Percentiles rank a stretch among this genome's conserved stretches.
phyloP scores from a whole-genome alignment of 2,888 invertebrate genomes.

The Thyatira batis region DNA sequence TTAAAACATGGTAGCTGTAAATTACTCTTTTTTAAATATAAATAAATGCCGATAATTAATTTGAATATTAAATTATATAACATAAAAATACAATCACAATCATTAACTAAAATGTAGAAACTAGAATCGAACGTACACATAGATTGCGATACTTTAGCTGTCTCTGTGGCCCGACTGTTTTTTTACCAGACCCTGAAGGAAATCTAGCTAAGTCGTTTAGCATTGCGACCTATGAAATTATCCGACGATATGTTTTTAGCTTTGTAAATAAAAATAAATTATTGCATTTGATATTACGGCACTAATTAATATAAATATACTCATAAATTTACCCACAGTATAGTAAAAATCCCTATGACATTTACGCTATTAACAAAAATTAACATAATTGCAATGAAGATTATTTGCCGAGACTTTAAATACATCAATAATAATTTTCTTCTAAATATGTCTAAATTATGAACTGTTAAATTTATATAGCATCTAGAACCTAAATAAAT shows the following conservation, averaged over 20 bases:
- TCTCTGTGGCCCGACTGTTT: too few species aligned
- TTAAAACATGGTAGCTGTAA: neutral
- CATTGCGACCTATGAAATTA: too few species aligned
- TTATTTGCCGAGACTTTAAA: too few species aligned
- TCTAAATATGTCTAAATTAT: too few species aligned
- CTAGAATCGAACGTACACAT: too few species aligned
- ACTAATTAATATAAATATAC: conserved; percentile 19
- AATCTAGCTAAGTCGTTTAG: too few species aligned
- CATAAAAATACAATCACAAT: conserved; percentile 1
- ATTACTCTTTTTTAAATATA: neutral
- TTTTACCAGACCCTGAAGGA: too few species aligned
- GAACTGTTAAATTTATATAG: too few species aligned
- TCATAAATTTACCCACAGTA: neutral
- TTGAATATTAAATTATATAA: neutral
- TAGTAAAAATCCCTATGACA: neutral
- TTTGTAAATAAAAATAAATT: conserved; percentile 21
- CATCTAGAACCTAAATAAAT: too few species aligned
- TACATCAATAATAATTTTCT: too few species aligned
- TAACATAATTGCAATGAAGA: too few species aligned
- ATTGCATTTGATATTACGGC: conserved; percentile 17
- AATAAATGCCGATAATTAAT: neutral
- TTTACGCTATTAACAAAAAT: neutral
- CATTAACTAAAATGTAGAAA: conserved; percentile 6
- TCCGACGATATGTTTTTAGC: neutral
- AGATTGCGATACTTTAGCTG: too few species aligned